Percentiles rank a stretch among this genome's conserved stretches.
Conservation (phyloP, 2,113 vertebrate species). For the Aviceda subcristata region DNA sequence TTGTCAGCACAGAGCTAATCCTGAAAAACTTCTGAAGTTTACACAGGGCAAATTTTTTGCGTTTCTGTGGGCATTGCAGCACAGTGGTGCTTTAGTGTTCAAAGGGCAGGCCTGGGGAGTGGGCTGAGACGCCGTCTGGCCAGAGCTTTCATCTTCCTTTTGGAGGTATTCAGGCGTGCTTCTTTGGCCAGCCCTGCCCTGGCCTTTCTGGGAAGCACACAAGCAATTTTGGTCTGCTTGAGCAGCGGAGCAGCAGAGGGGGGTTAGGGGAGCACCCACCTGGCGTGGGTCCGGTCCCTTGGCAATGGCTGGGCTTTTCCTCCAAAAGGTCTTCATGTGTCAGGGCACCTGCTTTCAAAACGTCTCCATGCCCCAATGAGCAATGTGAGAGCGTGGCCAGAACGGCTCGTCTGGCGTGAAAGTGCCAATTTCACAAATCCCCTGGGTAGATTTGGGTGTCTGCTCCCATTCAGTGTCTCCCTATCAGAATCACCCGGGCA, state of each 20-base stretch:
- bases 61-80: neutral
- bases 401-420: neutral
- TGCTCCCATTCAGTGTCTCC: neutral
- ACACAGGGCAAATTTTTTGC: neutral
- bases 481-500: neutral
- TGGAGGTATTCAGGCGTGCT: neutral
- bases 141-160: neutral
- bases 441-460: neutral
- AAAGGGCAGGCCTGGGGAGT: neutral
- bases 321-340: neutral
- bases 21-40: conserved; percentile 4
- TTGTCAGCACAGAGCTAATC: conserved; percentile 15
- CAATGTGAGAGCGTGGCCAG: neutral
- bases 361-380: neutral
- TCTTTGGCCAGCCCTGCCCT: neutral
- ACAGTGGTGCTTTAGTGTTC: neutral
- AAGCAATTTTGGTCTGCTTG: neutral
- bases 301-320: neutral
- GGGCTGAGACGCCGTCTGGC: neutral
- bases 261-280: neutral
- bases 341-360: neutral
- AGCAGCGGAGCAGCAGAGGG: neutral
- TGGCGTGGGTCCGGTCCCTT: accelerated
- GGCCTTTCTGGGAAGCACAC: neutral
- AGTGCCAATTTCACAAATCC: neutral